These are phyloP conservation scores for fruit fly (Drosophila melanogaster) DNA, from an alignment of 1,140 invertebrate species.

Conservation along the genomic window DNA sequence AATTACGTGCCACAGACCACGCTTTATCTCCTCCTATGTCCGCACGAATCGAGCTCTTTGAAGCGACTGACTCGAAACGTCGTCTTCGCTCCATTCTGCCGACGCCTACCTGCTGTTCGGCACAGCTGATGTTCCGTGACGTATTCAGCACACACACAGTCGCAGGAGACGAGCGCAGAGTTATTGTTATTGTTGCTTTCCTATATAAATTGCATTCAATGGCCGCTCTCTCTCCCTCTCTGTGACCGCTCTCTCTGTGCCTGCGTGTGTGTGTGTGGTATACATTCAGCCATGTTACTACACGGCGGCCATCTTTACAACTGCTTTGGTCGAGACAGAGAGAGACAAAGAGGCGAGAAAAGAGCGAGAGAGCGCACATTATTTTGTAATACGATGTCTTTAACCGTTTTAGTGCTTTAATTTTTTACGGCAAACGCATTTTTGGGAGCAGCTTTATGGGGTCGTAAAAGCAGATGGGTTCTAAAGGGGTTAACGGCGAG, in stretches of 20 bases:
- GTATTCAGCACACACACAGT: conserved; percentile 55
- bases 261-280: conserved; percentile 39
- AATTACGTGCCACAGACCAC: neutral
- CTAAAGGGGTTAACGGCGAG: conserved; percentile 35
- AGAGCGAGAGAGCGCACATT: conserved; percentile 51
- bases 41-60: conserved; percentile 5
- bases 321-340: conserved; percentile 39
- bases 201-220: conserved; percentile 72
- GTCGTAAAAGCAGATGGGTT: conserved; percentile 41
- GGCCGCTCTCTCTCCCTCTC: conserved; percentile 40
- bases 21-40: neutral
- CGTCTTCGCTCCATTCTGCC: conserved; percentile 15
- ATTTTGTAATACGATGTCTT: conserved; percentile 71
- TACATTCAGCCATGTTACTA: conserved; percentile 74
- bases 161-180: neutral
- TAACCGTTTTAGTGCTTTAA: conserved; percentile 67
- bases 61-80: conserved; percentile 57
- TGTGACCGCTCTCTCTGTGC: conserved; percentile 36
- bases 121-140: conserved; percentile 74
- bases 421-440: conserved; percentile 66
- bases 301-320: conserved; percentile 80
- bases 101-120: conserved; percentile 64
- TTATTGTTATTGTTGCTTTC: conserved; percentile 59
- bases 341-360: conserved; percentile 27
- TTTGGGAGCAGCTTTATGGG: conserved; percentile 56